Evolutionary conservation across 2,113 vertebrate genomes (phyloP), one percentile per base, ranked within the genome.

Genomic region (Planiliza haematocheilus): DNA sequence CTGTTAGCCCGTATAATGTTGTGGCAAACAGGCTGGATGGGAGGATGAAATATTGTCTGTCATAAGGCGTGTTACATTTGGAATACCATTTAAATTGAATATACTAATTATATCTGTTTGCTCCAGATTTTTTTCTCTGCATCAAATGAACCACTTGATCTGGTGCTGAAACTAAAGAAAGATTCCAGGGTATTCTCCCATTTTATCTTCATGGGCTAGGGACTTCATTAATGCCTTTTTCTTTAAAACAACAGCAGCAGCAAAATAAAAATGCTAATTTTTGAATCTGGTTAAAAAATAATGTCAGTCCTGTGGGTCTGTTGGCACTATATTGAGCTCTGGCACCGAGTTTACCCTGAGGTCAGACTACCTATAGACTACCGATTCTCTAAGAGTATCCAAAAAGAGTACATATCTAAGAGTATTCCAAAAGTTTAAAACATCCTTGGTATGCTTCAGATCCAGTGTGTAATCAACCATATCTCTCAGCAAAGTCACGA

Each of bases 41-140:
- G 41, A 42, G 45, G 48, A 42, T 59, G 21, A 46, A 67, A 63
- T 76, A 58, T 14, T 58, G 36, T 70, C 57, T 70, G 65, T 79
- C 58, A 30, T 30, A 75, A 41, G 13, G 17, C 52, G 43, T 30
- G 30, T 58, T 65, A 24, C 55, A 61, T 77, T 83, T 63, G 43
- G 52, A 56, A 61, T 64, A 65, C 14, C 18, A 70, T 74, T 85
- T 76, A 75, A 70, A 76, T 69, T 80, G 39, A 88, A 85, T 80
- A 80, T 78, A 84, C 41, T 76, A 77, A 90, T 83, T 83, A 57
- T 43, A 68, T 64, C 43, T 77, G 43, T 70, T 73, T 62, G 59
- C 57, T 77, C 61, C 60, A 67, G 68, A 83, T 76, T 85, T 71
- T 74, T n/a, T 85, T 76, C 43, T 67, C 18, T 52, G 66, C 37